phyloP scores from a whole-genome alignment of 2,888 invertebrate species.

The Chrysotoxum bicinctum region DNA sequence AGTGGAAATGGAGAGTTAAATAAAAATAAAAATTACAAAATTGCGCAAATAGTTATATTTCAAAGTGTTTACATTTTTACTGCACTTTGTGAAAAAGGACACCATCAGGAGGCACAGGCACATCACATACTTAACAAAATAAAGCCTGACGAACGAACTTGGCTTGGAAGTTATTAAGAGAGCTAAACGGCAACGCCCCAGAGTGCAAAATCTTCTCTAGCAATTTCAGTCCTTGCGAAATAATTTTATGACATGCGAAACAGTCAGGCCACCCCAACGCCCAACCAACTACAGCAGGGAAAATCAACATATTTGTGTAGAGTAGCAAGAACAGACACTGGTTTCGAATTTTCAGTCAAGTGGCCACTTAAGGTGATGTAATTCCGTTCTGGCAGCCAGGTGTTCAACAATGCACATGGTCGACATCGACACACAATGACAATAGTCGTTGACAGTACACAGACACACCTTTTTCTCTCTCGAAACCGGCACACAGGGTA shows the following conservation, averaged over 20 bases:
- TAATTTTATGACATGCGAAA: background rate
- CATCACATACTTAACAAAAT: background rate
- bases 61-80: slow-evolving; percentile 58
- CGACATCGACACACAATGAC: slow-evolving; percentile 53
- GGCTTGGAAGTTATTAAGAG: background rate
- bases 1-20: slow-evolving; percentile 53
- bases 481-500: background rate
- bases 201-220: slow-evolving; percentile 8
- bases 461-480: slow-evolving; percentile 34
- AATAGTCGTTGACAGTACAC: slow-evolving; percentile 60
- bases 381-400: slow-evolving; percentile 66
- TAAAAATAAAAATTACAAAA: slow-evolving; percentile 37
- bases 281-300: background rate
- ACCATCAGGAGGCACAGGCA: background rate
- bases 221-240: slow-evolving; percentile 6
- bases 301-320: background rate
- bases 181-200: slow-evolving; percentile 9
- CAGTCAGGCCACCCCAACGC: background rate
- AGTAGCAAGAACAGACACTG: slow-evolving; percentile 15
- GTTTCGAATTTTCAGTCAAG: slow-evolving; percentile 70
- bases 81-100: slow-evolving; percentile 36
- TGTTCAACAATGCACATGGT: slow-evolving; percentile 70
- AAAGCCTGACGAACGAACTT: background rate
- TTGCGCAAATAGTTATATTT: slow-evolving; percentile 52
- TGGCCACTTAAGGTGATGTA: slow-evolving; percentile 71